Percentiles rank a stretch among this genome's conserved stretches.
Conservation (phyloP, 2,888 invertebrate genomes). For the Chaetogeoica ovagalla region DNA sequence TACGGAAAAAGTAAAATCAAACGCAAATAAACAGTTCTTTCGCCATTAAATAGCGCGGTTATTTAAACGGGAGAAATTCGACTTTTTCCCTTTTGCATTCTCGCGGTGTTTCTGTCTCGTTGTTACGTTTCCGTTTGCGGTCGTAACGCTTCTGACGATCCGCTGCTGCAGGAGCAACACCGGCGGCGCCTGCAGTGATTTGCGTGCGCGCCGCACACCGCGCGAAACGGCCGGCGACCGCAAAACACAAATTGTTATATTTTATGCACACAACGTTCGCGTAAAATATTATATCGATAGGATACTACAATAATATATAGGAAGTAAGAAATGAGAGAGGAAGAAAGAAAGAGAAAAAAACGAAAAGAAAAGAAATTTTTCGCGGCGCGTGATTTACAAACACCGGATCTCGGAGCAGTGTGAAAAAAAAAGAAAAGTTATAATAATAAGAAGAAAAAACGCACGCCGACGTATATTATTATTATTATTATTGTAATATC, state of each 20-base stretch:
- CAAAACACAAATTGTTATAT: too few species aligned
- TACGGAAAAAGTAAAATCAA: too few species aligned
- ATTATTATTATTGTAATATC: too few species aligned
- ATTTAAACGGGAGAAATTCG: neutral
- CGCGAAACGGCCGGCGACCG: neutral
- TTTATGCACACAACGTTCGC: slow-evolving; percentile 22
- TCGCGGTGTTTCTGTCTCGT: neutral
- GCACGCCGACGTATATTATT: too few species aligned
- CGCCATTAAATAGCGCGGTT: too few species aligned
- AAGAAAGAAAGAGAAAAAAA: too few species aligned
- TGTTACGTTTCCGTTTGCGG: slow-evolving; percentile 47
- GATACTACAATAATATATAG: neutral
- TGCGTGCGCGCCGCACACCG: neutral
- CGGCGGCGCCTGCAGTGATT: too few species aligned
- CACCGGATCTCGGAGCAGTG: slow-evolving; percentile 6
- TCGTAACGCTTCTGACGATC: slow-evolving; percentile 16
- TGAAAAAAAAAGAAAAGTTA: neutral
- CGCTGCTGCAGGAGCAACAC: too few species aligned
- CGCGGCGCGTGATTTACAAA: slow-evolving; percentile 1
- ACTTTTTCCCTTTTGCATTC: too few species aligned
- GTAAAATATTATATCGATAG: slow-evolving; percentile 9
- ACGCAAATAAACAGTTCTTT: too few species aligned
- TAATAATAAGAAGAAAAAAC: too few species aligned
- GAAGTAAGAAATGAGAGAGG: too few species aligned
- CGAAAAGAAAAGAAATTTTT: neutral